A percentile compares a stretch with the other conserved stretches of the same genome.
These are phyloP conservation scores for Lasius fuliginosus DNA, from an alignment of 2,888 invertebrate genomes.

Conservation along the genomic window DNA sequence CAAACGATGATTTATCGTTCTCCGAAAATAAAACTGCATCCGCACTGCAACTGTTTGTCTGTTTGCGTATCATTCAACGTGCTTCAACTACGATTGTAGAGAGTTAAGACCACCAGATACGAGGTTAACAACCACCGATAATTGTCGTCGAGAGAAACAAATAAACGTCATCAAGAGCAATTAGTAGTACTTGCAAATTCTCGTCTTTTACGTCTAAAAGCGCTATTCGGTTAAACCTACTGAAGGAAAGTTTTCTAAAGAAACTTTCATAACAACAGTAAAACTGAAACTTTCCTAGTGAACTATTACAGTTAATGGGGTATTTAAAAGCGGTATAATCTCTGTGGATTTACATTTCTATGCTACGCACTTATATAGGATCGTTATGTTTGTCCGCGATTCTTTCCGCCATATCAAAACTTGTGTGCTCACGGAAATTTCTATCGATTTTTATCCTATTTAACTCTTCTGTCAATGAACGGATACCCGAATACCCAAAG, in stretches of 20 bases:
- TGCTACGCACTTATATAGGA: not conserved
- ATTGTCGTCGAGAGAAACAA: conserved; percentile 9
- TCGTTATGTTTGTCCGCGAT: not conserved
- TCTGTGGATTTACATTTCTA: not conserved
- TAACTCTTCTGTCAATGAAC: too few species aligned
- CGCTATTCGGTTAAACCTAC: conserved; percentile 34
- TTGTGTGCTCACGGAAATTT: not conserved
- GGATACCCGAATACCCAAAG: too few species aligned
- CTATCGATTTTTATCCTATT: not conserved
- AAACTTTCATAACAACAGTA: conserved; percentile 27
- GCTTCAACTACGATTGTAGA: not conserved
- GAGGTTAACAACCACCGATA: conserved; percentile 5
- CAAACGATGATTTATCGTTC: not conserved
- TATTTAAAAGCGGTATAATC: not conserved
- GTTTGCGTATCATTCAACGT: conserved; percentile 17
- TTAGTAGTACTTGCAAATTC: conserved; percentile 29
- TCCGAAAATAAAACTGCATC: not conserved
- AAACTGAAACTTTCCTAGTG: conserved; percentile 12
- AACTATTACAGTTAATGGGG: conserved; percentile 13
- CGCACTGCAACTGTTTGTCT: not conserved
- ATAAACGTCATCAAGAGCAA: conserved; percentile 26
- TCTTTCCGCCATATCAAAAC: not conserved
- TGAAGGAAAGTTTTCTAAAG: conserved; percentile 13
- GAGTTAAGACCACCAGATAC: not conserved
- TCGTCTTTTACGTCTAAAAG: conserved; percentile 1